Conservation (phyloP, 2,797 vertebrate species). For the Salarias fasciatus region DNA sequence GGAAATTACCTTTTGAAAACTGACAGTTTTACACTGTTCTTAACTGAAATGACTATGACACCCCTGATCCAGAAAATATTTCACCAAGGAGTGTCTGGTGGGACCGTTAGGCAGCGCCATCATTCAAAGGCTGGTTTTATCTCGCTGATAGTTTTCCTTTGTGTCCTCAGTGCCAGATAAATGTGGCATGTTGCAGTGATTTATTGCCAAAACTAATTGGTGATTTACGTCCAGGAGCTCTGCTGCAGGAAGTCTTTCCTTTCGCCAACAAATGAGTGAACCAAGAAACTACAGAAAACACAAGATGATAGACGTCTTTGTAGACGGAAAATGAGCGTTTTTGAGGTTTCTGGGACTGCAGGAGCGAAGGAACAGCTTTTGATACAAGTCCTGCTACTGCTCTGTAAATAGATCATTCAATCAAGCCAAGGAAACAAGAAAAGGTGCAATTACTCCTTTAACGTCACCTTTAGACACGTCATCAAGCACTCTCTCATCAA, state of each 20-base stretch:
- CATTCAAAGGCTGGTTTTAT: slow-evolving; percentile 7
- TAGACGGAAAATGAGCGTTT: not conserved
- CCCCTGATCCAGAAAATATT: too few relatives aligned
- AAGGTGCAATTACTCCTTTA: slow-evolving; percentile 5
- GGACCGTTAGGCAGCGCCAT: not conserved
- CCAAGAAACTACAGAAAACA: not conserved
- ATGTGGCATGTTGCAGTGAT: slow-evolving; percentile 2
- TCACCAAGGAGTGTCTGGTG: not conserved
- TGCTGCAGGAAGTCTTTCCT: slow-evolving; percentile 27
- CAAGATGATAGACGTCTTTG: slow-evolving; percentile 16
- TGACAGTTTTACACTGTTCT: too few relatives aligned
- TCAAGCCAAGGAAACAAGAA: slow-evolving; percentile 2
- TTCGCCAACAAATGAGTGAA: slow-evolving; percentile 36
- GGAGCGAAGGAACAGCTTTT: slow-evolving; percentile 4
- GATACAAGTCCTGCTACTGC: not conserved
- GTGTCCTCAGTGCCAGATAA: slow-evolving; percentile 11
- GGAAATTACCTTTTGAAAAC: too few relatives aligned
- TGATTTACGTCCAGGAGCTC: slow-evolving; percentile 28
- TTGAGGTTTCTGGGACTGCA: not conserved
- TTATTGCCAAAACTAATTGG: slow-evolving; percentile 18
- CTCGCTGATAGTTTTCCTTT: not conserved
- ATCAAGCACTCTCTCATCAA: not conserved
- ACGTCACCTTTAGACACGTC: not conserved
- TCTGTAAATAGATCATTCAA: slow-evolving; percentile 17
- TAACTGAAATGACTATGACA: too few relatives aligned